Evolutionary conservation across 2,888 invertebrate genomes (phyloP), one percentile per base, ranked within the genome.

Genomic region (Fragum sueziense): DNA sequence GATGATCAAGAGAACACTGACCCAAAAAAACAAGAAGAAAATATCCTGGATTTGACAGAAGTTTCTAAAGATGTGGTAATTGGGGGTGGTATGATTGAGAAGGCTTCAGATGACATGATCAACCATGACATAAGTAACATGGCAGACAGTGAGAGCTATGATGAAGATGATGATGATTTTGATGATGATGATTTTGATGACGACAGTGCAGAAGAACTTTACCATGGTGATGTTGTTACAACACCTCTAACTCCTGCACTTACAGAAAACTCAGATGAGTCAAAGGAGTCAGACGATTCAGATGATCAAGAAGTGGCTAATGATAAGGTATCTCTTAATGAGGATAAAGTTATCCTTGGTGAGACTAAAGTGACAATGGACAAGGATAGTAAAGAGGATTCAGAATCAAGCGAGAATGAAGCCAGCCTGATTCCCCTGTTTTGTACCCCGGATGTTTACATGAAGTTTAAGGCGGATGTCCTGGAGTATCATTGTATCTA

Each of bases 401-500:
- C 69, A 37, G 68, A 70, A 6, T 52, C 27, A 54, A 59, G 34
- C 29, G 57, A 72, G n/a, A 29, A 33, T 33, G 25, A 47, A 37
- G 59, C 62, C 27, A 84, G 76, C 52, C 71, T 82, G 33, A 70
- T 80, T 14, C 82, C 80, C 17, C 61, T 80, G 61, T 85, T 79
- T 52, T 91, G 91, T 74, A 85, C 87, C 17, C 81, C 85, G 29
- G 84, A 87, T 27, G 87, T 90, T 34, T 89, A 88, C 76, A 65
- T 74, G 74, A 80, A 86, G 79, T 90, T 91, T 79, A 91, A 90
- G 76, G 89, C 88, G 4, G 85, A 87, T 68, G 85, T 91, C 14
- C 79, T 91, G 20, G 80, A 85, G 74, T 90, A 88, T 74, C 89
- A 91, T 80, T 91, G 91, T 86, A 83, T 88, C 61, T 86, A 85